Percentiles rank a stretch among this genome's conserved stretches.
These are phyloP conservation scores for Calosoma granatense DNA, from an alignment of 1,140 invertebrate species.

Conservation along the genomic window DNA sequence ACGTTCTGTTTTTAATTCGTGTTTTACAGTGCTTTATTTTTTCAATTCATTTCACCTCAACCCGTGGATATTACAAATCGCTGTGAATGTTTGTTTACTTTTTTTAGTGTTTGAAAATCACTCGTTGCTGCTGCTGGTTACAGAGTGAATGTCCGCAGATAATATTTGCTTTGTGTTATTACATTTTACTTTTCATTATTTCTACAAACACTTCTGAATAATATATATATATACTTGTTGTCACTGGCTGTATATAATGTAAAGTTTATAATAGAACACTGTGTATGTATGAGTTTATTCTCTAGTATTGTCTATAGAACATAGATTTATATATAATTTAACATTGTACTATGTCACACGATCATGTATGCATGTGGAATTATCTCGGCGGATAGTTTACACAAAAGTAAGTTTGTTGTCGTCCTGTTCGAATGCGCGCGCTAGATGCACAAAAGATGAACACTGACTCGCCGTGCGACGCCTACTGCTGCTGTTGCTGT, in stretches of 20 bases:
- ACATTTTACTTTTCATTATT: neutral
- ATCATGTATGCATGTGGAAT: too few relatives aligned
- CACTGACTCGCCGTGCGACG: too few relatives aligned
- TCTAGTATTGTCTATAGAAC: neutral
- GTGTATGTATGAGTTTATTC: neutral
- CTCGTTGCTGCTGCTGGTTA: neutral
- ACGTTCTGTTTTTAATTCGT: neutral
- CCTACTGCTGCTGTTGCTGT: too few relatives aligned
- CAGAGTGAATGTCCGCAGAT: neutral
- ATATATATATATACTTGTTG: neutral
- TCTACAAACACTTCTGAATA: neutral
- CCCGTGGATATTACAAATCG: too few relatives aligned
- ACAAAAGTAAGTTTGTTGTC: too few relatives aligned
- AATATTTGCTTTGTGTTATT: slow-evolving; percentile 2
- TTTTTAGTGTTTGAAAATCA: slow-evolving; percentile 1
- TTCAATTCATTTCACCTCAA: neutral
- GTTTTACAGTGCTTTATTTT: neutral
- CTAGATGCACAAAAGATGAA: too few relatives aligned
- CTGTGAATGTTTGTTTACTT: too few relatives aligned
- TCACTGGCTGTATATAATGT: neutral
- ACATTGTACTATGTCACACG: too few relatives aligned
- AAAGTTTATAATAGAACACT: neutral
- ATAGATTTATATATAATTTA: neutral
- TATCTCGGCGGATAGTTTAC: too few relatives aligned
- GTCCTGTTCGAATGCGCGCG: too few relatives aligned